These are phyloP conservation scores for Sorex araneus DNA, from an alignment of 2,113 vertebrate genomes.

Conservation along the genomic window DNA sequence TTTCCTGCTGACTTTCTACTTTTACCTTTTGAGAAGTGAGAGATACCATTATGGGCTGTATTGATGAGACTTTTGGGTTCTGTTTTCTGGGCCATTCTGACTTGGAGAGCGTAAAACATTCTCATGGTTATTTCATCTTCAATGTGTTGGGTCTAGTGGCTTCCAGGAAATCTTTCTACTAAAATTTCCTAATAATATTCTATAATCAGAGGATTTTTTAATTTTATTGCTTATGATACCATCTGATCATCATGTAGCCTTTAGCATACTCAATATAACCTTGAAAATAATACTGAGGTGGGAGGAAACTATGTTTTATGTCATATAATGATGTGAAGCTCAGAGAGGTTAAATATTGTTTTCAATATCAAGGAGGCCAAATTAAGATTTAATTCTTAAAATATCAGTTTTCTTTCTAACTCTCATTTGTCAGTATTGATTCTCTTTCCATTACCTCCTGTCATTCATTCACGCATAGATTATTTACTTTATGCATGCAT, in stretches of 20 bases:
- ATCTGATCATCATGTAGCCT: not conserved
- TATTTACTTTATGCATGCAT: not conserved
- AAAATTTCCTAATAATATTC: not conserved
- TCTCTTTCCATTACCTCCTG: not conserved
- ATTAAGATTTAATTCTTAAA: constrained; percentile 2
- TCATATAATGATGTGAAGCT: constrained; percentile 15
- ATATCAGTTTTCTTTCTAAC: not conserved
- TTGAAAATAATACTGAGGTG: constrained; percentile 14
- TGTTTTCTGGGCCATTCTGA: not conserved
- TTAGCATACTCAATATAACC: not conserved
- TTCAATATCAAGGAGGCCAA: not conserved
- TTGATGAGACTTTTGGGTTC: not conserved
- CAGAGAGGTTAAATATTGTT: not conserved
- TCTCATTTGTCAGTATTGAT: not conserved
- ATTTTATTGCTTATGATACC: constrained; percentile 43
- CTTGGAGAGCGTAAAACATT: not conserved
- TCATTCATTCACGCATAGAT: not conserved
- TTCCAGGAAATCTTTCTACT: not conserved
- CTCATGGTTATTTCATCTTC: not conserved
- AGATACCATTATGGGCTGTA: not conserved
- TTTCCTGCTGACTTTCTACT: not conserved
- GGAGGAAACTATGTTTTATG: not conserved
- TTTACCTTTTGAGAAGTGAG: not conserved
- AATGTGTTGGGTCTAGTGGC: no score
- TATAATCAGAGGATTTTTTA: not conserved